Base-by-base conservation (phyloP, 2,113 vertebrate genomes). In the Vulpes vulpes region DNA sequence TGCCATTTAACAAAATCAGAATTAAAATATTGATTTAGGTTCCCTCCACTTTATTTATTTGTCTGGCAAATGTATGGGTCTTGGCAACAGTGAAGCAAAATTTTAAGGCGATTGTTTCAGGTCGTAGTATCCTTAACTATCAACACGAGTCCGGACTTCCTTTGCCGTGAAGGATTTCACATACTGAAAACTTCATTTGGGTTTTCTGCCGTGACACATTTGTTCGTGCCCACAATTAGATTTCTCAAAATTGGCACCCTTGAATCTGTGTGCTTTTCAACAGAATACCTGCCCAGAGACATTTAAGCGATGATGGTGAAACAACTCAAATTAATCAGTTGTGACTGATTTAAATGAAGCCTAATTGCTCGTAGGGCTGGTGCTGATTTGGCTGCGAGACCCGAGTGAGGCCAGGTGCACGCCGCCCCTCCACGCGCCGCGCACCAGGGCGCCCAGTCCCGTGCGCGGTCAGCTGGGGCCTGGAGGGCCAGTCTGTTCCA, bases 281-380 rank as follows among this genome's bases (percentile, higher is more conserved):
- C 27, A 71, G 69, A 81, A 4, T 92, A 95, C 32, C 83, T 97
- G 59, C 91, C 95, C 94, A 43, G 84, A 93, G 59, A 94, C 51
- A n/a, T 17, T 87, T 53, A 62, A 69, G 71, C 35, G 97, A 92
- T 64, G 94, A 73, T 20, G 85, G 82, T 27, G 82, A 84, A 97
- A 91, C 9, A 7, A 14, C 76, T 87, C 93, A 78, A 11, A 74
- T 95, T 95, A 91, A 98, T 98, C 5, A 3, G 62, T 90, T 95
- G 89, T 94, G 98, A 97, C 89, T 87, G 89, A 96, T 93, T 97
- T 96, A 98, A 98, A 92, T 49, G 93, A 89, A 97, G 93, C 65
- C 11, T 97, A 95, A 94, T 98, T 95, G 62, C 78, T 85, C 64
- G 49, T 51, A 71, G 84, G 94, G 91, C 92, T 94, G 35, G 87